These are phyloP conservation scores for Zaprionus nigranus DNA, from an alignment of 1,140 invertebrate genomes.

Conservation along the genomic window DNA sequence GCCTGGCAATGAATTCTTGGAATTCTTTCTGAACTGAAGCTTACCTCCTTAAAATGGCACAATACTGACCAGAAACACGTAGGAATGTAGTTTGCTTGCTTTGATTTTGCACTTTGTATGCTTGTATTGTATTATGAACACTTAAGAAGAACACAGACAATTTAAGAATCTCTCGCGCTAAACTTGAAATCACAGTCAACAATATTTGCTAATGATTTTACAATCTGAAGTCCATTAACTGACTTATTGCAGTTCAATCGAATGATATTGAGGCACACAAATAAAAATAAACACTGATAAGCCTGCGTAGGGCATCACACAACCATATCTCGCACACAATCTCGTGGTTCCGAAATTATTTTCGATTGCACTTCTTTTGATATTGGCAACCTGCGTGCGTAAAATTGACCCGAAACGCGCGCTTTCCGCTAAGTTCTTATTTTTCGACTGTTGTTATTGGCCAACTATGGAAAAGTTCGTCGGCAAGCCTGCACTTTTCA, in stretches of 20 bases:
- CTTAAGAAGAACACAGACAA: background rate
- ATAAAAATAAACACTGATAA: slow-evolving; percentile 24
- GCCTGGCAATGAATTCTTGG: background rate
- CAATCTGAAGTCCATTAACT: slow-evolving; percentile 18
- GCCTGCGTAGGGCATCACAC: slow-evolving; percentile 1
- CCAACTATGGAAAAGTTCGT: slow-evolving; percentile 64
- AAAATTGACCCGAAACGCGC: slow-evolving; percentile 53
- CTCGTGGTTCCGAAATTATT: slow-evolving; percentile 10
- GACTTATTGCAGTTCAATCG: background rate
- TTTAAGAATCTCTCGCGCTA: background rate
- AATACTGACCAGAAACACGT: background rate
- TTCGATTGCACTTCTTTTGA: background rate
- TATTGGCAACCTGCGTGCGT: slow-evolving; percentile 12
- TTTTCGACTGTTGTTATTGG: slow-evolving; percentile 50
- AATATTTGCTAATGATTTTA: slow-evolving; percentile 25
- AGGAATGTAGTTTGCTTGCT: background rate
- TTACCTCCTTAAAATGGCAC: background rate
- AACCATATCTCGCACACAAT: slow-evolving; percentile 16
- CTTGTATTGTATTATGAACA: too few species aligned
- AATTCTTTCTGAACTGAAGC: background rate
- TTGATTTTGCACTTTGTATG: slow-evolving; percentile 5
- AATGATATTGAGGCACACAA: slow-evolving; percentile 7
- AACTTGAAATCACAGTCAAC: slow-evolving; percentile 8
- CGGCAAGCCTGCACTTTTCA: slow-evolving; percentile 39
- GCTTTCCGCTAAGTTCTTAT: slow-evolving; percentile 46